Percentiles rank a stretch among this genome's conserved stretches.
Evolutionary conservation across 2,797 vertebrate species (phyloP).

Genomic region (Protosalanx chinensis): DNA sequence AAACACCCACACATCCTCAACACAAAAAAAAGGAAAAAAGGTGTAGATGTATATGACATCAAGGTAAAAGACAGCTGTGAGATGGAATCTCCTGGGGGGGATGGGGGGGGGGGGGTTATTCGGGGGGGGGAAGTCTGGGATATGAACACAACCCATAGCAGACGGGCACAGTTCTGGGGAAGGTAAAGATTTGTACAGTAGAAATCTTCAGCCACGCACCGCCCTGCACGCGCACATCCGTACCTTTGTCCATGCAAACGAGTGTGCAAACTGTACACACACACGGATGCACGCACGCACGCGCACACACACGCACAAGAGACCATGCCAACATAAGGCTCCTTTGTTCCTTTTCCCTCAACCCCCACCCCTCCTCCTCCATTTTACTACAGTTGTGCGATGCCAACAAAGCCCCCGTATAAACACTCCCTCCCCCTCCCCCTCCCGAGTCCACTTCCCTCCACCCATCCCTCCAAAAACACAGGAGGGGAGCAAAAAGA

Average conservation of each 20-base stretch:
- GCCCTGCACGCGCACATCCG: slow-evolving; percentile 14
- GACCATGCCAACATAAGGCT: slow-evolving; percentile 42
- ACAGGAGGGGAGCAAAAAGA: slow-evolving; percentile 6
- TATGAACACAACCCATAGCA: too few relatives aligned
- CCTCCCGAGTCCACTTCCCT: slow-evolving; percentile 12
- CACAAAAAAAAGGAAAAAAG: neutral
- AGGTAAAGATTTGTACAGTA: slow-evolving; percentile 22
- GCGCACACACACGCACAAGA: slow-evolving; percentile 6
- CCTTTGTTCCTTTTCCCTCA: slow-evolving; percentile 33
- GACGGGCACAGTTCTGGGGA: too few relatives aligned
- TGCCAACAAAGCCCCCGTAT: slow-evolving; percentile 32
- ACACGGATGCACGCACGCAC: neutral
- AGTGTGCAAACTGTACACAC: neutral
- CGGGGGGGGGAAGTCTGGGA: too few relatives aligned
- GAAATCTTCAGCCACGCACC: slow-evolving; percentile 9
- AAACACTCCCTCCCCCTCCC: slow-evolving; percentile 17
- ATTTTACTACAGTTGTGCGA: slow-evolving; percentile 41
- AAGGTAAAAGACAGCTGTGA: too few relatives aligned
- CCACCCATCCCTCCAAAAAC: slow-evolving; percentile 13
- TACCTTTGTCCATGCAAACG: neutral
- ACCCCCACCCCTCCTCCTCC: slow-evolving; percentile 21
- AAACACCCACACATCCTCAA: neutral
- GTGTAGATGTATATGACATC: too few relatives aligned
- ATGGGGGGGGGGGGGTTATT: too few relatives aligned
- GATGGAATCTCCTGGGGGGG: too few relatives aligned